phyloP scores from a whole-genome alignment of 2,888 invertebrate genomes.

The Eristalis pertinax region DNA sequence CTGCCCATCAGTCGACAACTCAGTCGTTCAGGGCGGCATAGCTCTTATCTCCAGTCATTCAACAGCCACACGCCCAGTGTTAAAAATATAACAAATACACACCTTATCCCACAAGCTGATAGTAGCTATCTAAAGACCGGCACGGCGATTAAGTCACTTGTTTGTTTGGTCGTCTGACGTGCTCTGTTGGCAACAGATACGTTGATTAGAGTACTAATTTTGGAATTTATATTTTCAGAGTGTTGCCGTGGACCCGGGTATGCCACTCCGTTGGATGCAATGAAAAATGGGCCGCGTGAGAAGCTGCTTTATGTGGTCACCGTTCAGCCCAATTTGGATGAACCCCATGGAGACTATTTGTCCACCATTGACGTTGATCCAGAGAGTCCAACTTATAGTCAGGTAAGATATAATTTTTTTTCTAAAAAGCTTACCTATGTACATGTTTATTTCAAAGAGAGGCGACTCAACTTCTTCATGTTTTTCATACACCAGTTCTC shows the following conservation, averaged over 20 bases:
- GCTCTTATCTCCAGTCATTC: neutral
- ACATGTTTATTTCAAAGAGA: no score
- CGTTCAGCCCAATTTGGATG: conserved; percentile 87
- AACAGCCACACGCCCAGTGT: neutral
- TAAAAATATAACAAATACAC: neutral
- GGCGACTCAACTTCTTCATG: no score
- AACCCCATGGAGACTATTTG: conserved; percentile 91
- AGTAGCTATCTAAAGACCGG: neutral
- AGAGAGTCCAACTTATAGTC: conserved; percentile 89
- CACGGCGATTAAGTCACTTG: neutral
- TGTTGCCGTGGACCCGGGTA: conserved; percentile 87
- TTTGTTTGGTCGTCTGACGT: neutral
- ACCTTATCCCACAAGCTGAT: neutral
- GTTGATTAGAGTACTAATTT: neutral
- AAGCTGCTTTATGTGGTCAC: conserved; percentile 94
- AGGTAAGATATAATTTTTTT: conserved; percentile 84
- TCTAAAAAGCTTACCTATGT: no score
- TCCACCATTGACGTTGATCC: conserved; percentile 96
- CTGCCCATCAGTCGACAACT: no score
- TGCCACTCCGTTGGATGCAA: conserved; percentile 90
- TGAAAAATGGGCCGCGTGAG: conserved; percentile 91
- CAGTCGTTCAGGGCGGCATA: no score
- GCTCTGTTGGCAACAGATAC: neutral
- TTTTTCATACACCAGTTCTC: no score
- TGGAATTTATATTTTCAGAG: conserved; percentile 70